These are phyloP conservation scores for Eulithis testata DNA, from an alignment of 2,888 invertebrate genomes.

Conservation along the genomic window DNA sequence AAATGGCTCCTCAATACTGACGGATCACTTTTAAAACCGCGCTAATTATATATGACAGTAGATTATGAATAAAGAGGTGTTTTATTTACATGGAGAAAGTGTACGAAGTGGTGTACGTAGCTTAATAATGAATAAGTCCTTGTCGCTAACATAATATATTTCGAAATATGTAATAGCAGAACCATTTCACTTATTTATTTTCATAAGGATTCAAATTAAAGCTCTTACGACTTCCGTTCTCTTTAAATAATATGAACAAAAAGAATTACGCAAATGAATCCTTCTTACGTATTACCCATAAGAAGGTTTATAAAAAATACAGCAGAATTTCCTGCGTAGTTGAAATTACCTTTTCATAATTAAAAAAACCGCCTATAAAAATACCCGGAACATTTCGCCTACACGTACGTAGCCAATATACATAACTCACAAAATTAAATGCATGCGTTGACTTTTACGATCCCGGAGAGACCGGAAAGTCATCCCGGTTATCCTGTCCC, in stretches of 20 bases:
- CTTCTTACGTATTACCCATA: conserved; percentile 17
- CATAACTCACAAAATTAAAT: conserved; percentile 71
- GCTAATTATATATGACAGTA: no score
- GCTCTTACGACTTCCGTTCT: conserved; percentile 12
- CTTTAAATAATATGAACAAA: conserved; percentile 28
- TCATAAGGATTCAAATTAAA: conserved; percentile 14
- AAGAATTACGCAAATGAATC: conserved; percentile 35
- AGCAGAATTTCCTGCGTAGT: conserved; percentile 42
- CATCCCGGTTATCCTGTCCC: conserved; percentile 68
- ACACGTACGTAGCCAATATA: conserved; percentile 34
- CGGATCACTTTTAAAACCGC: no score
- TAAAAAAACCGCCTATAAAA: conserved; percentile 46
- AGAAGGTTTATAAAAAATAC: conserved; percentile 2
- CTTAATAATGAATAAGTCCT: no score
- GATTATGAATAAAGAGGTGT: no score
- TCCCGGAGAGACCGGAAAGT: conserved; percentile 67
- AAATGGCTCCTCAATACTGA: no score
- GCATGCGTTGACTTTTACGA: conserved; percentile 76
- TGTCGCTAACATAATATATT: neutral
- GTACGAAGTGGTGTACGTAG: no score
- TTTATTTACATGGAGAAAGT: no score
- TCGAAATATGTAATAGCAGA: no score
- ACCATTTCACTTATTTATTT: neutral
- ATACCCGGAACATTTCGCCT: conserved; percentile 34
- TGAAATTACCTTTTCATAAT: conserved; percentile 46